phyloP scores from a whole-genome alignment of 2,888 invertebrate species.

The Carabus problematicus region DNA sequence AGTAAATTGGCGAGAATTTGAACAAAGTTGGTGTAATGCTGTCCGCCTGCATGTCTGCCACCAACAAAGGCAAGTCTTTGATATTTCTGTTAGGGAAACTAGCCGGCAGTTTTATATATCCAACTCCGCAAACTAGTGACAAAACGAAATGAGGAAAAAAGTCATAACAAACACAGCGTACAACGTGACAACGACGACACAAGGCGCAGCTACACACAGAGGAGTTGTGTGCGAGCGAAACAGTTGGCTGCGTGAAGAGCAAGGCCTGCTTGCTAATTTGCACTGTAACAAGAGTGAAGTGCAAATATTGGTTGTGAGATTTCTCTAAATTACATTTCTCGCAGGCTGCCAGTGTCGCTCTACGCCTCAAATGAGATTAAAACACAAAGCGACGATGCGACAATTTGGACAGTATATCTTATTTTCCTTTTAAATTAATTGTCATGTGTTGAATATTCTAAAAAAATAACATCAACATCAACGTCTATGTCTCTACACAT shows the following conservation, averaged over 20 bases:
- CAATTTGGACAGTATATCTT: constrained; percentile 32
- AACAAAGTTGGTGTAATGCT: too few relatives aligned
- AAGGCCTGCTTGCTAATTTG: constrained; percentile 36
- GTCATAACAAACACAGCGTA: constrained; percentile 29
- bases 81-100: constrained; percentile 31
- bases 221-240: background rate
- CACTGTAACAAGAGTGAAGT: constrained; percentile 40
- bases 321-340: constrained; percentile 42
- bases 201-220: background rate
- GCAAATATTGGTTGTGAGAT: constrained; percentile 42
- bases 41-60: too few relatives aligned
- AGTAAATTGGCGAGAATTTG: too few relatives aligned
- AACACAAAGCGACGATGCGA: constrained; percentile 25
- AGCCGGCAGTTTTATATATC: constrained; percentile 31
- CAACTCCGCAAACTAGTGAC: constrained; percentile 13
- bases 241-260: background rate
- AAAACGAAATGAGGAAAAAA: constrained; percentile 35
- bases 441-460: constrained; percentile 30
- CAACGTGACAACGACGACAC: too few relatives aligned
- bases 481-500: too few relatives aligned
- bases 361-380: constrained; percentile 34
- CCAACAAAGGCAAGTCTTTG: constrained; percentile 11
- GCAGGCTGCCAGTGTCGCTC: constrained; percentile 15
- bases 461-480: background rate
- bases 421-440: constrained; percentile 35